Base-by-base conservation (phyloP, 1,140 invertebrate species). In the Octopus sinensis region DNA sequence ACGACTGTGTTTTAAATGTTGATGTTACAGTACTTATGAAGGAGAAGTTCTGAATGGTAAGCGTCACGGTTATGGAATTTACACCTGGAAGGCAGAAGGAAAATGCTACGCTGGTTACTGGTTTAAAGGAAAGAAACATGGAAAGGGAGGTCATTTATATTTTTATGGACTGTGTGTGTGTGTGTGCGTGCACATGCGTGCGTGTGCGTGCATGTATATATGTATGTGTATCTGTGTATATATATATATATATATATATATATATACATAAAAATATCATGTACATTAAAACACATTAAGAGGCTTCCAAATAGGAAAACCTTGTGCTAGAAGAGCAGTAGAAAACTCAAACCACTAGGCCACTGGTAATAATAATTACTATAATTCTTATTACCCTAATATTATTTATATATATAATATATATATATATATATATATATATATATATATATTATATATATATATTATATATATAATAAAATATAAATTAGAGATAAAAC, bases 41-140 rank as follows among this genome's bases (percentile, higher is more conserved):
- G 91, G 91, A 17, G 88, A 91, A 80, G 90, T 91, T 1, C 76
- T 87, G 9, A 85, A 88, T 82, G 90, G 91, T 4, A 87, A 89
- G 68, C 80, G 91, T 79, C 90, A 91, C 85, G 91, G 91, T 6
- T 83, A 83, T 77, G 91, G 91, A 77, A 86, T 84, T 7, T 91
- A 89, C 79, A 85, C 81, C n/a, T 87, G 83, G 84, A 84, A 83
- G 43, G 77, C 85, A 73, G 86, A 85, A 17, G 79, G 77, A 51
- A 83, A 89, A 85, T 89, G 85, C 5, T 91, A 91, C 81, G 82
- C 83, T 76, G 91, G 91, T 12, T 87, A 91, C 62, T 91, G 91
- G 91, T 81, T 82, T 80, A 81, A 85, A 54, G 90, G 91, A 13
- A 87, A 90, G 78, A 82, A 87, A 76, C 86, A 89, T 84, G 91